phyloP scores from a whole-genome alignment of 2,888 invertebrate genomes.

The Pediacus dermestoides region DNA sequence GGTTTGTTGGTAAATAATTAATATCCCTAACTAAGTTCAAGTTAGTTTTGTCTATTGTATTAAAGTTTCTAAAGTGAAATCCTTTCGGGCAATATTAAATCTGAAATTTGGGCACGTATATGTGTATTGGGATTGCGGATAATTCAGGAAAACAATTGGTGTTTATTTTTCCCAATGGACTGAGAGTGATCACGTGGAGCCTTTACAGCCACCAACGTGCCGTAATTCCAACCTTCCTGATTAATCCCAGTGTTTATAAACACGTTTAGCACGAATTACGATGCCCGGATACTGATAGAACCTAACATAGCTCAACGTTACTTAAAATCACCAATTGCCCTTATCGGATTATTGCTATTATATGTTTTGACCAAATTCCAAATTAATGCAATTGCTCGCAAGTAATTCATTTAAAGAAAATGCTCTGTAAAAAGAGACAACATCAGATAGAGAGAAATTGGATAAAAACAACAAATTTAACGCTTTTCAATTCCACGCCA shows the following conservation, averaged over 20 bases:
- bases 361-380: too few relatives aligned
- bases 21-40: too few relatives aligned
- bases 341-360: too few relatives aligned
- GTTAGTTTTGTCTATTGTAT: too few relatives aligned
- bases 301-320: conserved; percentile 1
- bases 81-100: conserved; percentile 14
- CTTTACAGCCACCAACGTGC: conserved; percentile 17
- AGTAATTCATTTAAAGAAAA: too few relatives aligned
- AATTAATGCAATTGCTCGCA: too few relatives aligned
- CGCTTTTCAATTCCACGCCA: too few relatives aligned
- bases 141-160: conserved; percentile 25
- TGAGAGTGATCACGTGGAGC: conserved; percentile 21
- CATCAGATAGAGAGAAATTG: too few relatives aligned
- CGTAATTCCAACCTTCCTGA: conserved; percentile 23
- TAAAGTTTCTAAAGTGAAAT: conserved; percentile 8
- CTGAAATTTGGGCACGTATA: conserved; percentile 24
- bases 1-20: too few relatives aligned
- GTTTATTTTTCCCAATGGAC: conserved; percentile 28
- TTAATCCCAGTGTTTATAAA: conserved; percentile 27
- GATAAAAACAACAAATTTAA: too few relatives aligned
- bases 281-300: conserved; percentile 11
- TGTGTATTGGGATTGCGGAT: conserved; percentile 21
- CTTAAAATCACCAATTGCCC: not conserved
- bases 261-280: conserved; percentile 29
- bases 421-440: too few relatives aligned